phyloP scores from a whole-genome alignment of 2,113 vertebrate species.

The Elephas maximus region DNA sequence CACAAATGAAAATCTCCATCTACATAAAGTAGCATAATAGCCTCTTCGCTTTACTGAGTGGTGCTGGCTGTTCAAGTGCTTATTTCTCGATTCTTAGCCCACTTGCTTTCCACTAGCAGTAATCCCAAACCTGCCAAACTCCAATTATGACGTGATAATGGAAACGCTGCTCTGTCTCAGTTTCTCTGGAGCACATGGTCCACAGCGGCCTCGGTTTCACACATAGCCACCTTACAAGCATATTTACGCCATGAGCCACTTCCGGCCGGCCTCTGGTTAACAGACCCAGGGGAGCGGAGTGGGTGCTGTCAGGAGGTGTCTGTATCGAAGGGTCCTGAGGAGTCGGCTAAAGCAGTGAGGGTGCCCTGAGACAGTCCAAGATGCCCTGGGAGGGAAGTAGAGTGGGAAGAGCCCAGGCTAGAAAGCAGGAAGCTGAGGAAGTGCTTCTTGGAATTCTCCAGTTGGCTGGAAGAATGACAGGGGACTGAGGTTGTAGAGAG shows the following conservation, averaged over 20 bases:
- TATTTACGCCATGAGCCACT: accelerated
- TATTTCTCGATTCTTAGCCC: slow-evolving; percentile 73
- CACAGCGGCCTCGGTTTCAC: background rate
- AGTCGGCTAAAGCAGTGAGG: background rate
- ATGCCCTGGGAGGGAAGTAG: background rate
- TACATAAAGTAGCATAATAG: slow-evolving; percentile 53
- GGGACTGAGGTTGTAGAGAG: background rate
- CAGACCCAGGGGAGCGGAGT: background rate
- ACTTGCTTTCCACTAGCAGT: slow-evolving; percentile 76
- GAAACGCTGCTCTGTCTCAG: background rate
- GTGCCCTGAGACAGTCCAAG: background rate
- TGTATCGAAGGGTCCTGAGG: background rate
- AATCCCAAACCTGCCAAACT: slow-evolving; percentile 67
- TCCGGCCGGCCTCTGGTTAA: background rate
- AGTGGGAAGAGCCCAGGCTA: background rate
- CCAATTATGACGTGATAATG: slow-evolving; percentile 74
- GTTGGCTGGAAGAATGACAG: background rate
- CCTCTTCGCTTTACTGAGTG: slow-evolving; percentile 32
- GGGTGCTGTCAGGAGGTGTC: background rate
- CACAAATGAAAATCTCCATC: slow-evolving; percentile 41
- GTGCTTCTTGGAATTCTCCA: background rate
- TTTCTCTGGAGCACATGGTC: background rate
- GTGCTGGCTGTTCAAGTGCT: slow-evolving; percentile 53
- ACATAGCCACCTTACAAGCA: accelerated
- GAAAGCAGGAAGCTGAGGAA: accelerated